phyloP scores from a whole-genome alignment of 2,797 vertebrate genomes.

The Poecilia velifera region DNA sequence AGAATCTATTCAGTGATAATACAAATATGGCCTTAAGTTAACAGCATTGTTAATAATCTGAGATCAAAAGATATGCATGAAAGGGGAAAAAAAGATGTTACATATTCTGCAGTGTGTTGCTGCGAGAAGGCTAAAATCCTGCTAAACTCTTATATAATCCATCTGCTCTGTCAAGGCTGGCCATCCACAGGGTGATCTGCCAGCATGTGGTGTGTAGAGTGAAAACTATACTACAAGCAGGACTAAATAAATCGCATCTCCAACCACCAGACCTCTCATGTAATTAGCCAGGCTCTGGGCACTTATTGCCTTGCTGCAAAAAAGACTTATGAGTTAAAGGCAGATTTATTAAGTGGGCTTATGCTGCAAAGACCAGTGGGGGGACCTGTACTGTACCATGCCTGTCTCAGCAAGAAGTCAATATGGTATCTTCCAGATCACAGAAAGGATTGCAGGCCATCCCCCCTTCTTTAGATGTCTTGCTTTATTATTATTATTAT shows the following conservation, averaged over 20 bases:
- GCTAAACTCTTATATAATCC: conserved; percentile 57
- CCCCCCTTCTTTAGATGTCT: conserved; percentile 17
- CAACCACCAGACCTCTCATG: conserved; percentile 4
- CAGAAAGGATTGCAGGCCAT: conserved; percentile 56
- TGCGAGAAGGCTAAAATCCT: conserved; percentile 37
- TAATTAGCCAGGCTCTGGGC: conserved; percentile 8
- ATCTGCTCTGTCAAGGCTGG: conserved; percentile 43
- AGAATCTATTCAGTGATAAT: neutral
- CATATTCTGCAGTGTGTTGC: conserved; percentile 50
- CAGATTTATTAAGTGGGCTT: conserved; percentile 15
- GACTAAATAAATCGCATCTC: conserved; percentile 31
- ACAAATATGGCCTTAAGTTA: neutral
- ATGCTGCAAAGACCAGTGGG: conserved; percentile 28
- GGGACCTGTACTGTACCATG: conserved; percentile 11
- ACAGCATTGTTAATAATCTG: neutral
- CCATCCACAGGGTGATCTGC: conserved; percentile 37
- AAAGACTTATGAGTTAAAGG: conserved; percentile 1
- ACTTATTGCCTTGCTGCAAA: neutral
- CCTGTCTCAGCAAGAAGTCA: conserved; percentile 48
- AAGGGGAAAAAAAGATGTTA: conserved; percentile 28
- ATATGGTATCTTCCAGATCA: conserved; percentile 69
- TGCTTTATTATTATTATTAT: neutral
- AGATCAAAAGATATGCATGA: neutral
- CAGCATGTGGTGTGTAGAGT: conserved; percentile 47
- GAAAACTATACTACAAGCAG: conserved; percentile 29